Evolutionary conservation across 2,113 vertebrate genomes (phyloP).

Genomic region (Etia nguti): DNA sequence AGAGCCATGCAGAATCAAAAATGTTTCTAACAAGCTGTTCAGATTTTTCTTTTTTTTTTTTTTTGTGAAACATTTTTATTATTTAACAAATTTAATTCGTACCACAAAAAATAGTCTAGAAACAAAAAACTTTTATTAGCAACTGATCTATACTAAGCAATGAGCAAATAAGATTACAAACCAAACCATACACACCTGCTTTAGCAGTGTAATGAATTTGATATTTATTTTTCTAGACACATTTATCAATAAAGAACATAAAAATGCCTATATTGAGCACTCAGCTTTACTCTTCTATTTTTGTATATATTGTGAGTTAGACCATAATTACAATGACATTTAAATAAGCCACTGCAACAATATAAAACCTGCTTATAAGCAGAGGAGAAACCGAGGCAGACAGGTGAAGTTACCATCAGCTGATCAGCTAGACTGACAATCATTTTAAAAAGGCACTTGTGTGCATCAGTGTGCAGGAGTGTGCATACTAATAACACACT

Average conservation of each 20-base stretch:
- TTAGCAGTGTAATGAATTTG: background rate
- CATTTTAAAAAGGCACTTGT: background rate
- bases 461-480: background rate
- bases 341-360: background rate
- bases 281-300: background rate
- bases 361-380: background rate
- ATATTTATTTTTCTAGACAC: background rate
- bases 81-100: background rate
- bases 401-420: background rate
- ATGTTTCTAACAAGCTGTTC: background rate
- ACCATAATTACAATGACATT: background rate
- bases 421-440: background rate
- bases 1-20: background rate
- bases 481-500: background rate
- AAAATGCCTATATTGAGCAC: background rate
- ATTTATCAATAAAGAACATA: background rate
- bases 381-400: background rate
- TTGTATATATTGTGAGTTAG: background rate
- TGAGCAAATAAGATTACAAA: background rate
- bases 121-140: background rate
- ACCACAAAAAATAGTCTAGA: background rate
- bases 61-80: background rate
- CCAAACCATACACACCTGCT: background rate
- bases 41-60: too few species aligned
- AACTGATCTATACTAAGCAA: background rate